Percentiles rank a stretch among this genome's conserved stretches.
phyloP scores from a whole-genome alignment of 2,888 invertebrate genomes.

The Eupithecia tripunctaria region DNA sequence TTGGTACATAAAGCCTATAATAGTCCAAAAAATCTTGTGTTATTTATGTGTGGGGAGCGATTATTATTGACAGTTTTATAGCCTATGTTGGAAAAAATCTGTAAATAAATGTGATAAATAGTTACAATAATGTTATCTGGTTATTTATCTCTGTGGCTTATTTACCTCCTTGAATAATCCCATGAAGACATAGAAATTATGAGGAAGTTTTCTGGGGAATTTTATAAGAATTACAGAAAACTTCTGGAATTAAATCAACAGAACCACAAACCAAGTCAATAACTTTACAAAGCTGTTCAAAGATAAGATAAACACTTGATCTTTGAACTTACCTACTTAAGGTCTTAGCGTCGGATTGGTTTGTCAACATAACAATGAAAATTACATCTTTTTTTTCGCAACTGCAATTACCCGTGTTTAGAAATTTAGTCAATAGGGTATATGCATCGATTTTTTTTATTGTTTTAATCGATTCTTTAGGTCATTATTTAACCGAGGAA shows the following conservation, averaged over 20 bases:
- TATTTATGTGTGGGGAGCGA: too few relatives aligned
- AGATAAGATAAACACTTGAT: slow-evolving; percentile 46
- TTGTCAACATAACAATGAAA: slow-evolving; percentile 20
- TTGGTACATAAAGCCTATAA: too few relatives aligned
- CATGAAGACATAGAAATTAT: neutral
- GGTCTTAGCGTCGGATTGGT: slow-evolving; percentile 7
- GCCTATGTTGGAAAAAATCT: too few relatives aligned
- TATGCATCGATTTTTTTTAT: too few relatives aligned
- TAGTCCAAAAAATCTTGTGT: too few relatives aligned
- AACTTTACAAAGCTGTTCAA: slow-evolving; percentile 14
- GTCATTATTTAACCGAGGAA: too few relatives aligned
- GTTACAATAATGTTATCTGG: too few relatives aligned
- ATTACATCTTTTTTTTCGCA: neutral
- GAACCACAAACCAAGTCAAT: slow-evolving; percentile 4
- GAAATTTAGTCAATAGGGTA: neutral
- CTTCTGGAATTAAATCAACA: neutral
- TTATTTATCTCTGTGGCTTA: too few relatives aligned
- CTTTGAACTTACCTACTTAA: slow-evolving; percentile 34
- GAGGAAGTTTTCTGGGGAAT: neutral
- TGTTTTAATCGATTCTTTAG: too few relatives aligned
- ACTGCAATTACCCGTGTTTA: neutral
- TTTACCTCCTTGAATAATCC: neutral
- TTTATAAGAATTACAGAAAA: neutral
- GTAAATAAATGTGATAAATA: too few relatives aligned
- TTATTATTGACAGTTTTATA: too few relatives aligned